Conservation (phyloP, 2,113 vertebrate genomes). For the Xiphias gladius region DNA sequence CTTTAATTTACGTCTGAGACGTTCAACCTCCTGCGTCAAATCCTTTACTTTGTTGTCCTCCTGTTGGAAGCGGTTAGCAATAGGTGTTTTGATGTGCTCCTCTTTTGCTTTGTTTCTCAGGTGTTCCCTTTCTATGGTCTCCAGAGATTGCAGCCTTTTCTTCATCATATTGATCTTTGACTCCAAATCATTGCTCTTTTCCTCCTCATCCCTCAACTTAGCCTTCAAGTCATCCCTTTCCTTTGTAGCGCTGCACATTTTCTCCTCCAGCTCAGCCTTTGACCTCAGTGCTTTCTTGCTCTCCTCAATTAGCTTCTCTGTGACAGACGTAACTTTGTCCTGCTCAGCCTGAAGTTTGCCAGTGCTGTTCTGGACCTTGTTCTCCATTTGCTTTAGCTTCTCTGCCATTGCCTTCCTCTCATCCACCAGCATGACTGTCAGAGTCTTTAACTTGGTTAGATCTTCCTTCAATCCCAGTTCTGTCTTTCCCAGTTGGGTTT, state of each 20-base stretch:
- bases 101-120: constrained; percentile 92
- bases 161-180: constrained; percentile 92
- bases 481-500: constrained; percentile 91
- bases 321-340: constrained; percentile 92
- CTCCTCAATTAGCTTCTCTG: constrained; percentile 97
- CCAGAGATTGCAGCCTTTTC: constrained; percentile 93
- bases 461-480: constrained; percentile 94
- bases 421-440: constrained; percentile 97
- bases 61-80: constrained; percentile 87
- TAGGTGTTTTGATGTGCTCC: constrained; percentile 87
- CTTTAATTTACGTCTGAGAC: constrained; percentile 91
- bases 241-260: constrained; percentile 88
- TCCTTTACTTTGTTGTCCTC: constrained; percentile 98
- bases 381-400: constrained; percentile 95
- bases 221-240: constrained; percentile 94
- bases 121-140: constrained; percentile 91
- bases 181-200: constrained; percentile 91
- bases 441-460: constrained; percentile 94
- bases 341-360: constrained; percentile 94
- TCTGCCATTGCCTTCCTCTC: constrained; percentile 94
- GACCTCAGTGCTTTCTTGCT: constrained; percentile 94
- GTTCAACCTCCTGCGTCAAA: constrained; percentile 94
- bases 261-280: constrained; percentile 95
- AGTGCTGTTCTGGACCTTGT: constrained; percentile 91
- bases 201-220: constrained; percentile 91